Evolutionary conservation across 1,140 invertebrate species (phyloP), one percentile per base, ranked within the genome.

Genomic region (Drosophila leontia): DNA sequence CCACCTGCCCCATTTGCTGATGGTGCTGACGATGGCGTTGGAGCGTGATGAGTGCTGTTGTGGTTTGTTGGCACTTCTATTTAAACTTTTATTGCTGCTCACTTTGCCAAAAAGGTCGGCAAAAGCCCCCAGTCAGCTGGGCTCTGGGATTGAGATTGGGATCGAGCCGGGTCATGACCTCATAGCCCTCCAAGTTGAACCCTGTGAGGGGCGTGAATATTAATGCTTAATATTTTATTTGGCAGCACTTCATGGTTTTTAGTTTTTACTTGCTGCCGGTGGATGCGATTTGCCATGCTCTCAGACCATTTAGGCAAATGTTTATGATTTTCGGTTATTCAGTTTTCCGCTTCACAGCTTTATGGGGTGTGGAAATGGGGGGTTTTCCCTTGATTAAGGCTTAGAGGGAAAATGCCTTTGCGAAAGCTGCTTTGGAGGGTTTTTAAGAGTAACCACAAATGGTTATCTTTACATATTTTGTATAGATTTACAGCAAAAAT

Each of bases 61-160:
- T 90, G 84, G 84, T 84, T 88, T 88, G 84, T 88, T 88, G 84
- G 80, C 77, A 87, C 85, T 90, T 90, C 80, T 88, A 90, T 88
- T 88, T 88, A 88, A 88, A 88, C 84, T 90, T 88, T 88, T 88
- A 88, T 88, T 88, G 78, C 84, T 72, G 84, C 77, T 80, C 81
- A 83, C 70, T 80, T 88, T 83, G 69, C 77, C 71, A 80, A 80
- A 84, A 85, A 85, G 78, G 82, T 85, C 68, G 63, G 50, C 32
- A 29, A 29, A 29, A 29, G 26, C 26, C 26, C 23, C 37, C 45
- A 48, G 44, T 15, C 63, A 53, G 81, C 53, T 51, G 64, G 71
- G 63, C 34, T n/a, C n/a, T 35, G 15, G 59, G 35, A n/a, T 9
- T 4, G 67, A 17, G 58, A 51, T 29, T 41, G 34, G 15, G 45